Evolutionary conservation across 2,888 invertebrate genomes (phyloP).

Genomic region (Macroteleia sp.): DNA sequence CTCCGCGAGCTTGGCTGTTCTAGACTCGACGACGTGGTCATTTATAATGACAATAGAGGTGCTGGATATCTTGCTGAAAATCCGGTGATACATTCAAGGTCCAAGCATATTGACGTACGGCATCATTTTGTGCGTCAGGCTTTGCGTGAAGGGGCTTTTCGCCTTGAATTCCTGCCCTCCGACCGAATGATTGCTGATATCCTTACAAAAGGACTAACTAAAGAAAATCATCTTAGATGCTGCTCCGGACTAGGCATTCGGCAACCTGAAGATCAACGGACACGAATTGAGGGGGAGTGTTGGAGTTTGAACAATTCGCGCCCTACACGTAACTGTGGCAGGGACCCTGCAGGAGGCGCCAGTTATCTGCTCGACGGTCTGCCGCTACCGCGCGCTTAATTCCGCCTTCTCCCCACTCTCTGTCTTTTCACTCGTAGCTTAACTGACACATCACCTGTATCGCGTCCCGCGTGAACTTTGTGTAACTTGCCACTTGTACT

Average conservation of each 20-base stretch:
- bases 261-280: background rate
- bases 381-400: too few relatives aligned
- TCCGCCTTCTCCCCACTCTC: too few relatives aligned
- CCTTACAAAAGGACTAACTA: slow-evolving; percentile 11
- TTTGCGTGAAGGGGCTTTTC: slow-evolving; percentile 16
- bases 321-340: too few relatives aligned
- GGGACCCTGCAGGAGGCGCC: too few relatives aligned
- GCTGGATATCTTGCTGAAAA: background rate
- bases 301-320: background rate
- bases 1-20: background rate
- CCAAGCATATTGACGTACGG: slow-evolving; percentile 55
- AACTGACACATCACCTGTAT: too few relatives aligned
- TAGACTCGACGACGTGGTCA: background rate
- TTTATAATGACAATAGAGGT: background rate
- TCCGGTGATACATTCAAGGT: slow-evolving; percentile 13
- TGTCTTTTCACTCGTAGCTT: too few relatives aligned
- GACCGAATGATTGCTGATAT: slow-evolving; percentile 19
- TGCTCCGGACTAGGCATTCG: background rate
- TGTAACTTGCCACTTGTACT: too few relatives aligned
- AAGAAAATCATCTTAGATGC: too few relatives aligned
- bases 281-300: background rate
- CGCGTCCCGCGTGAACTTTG: too few relatives aligned
- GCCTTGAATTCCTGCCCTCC: background rate
- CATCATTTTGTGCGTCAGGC: slow-evolving; percentile 51
- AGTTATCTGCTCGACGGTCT: too few relatives aligned